Base-by-base conservation (phyloP, 2,113 vertebrate species). In the Rissa tridactyla region DNA sequence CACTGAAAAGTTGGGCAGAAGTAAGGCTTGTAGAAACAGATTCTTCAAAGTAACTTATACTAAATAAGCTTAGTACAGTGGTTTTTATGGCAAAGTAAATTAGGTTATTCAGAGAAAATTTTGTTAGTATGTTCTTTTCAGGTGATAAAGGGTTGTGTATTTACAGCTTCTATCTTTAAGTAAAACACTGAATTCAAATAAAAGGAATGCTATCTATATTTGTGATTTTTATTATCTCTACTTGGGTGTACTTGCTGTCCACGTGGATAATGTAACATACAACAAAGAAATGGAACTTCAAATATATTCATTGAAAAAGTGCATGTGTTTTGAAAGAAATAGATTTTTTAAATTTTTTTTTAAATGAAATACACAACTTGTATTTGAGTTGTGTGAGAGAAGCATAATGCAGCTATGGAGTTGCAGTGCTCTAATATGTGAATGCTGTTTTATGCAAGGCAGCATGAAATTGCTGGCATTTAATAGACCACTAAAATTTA, bases 401-500 rank as follows among this genome's bases (percentile, higher is more conserved):
- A 90, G 96, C 97, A 97, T 98, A 98, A 97, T 98, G 95, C 97
- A 97, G 95, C 98, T 97, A 96, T 98, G 98, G 97, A 98, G 94
- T 97, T 3, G 30, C 95, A 96, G 96, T 91, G 89, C 96, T 98
- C 96, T 98, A 97, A 98, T 98, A 98, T 96, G 97, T 98, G 98
- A 98, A 98, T 98, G 98, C 98, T 98, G 98, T 98, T 98, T 98
- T 98, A 98, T 98, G 96, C 98, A 98, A 98, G 98, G 98, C 98
- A 98, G 98, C 98, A 98, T 98, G 98, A 98, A 98, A 98, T 98
- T 98, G 98, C 98, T 98, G 98, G 98, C 98, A 98, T 98, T 98
- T 98, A 98, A 98, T 98, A 98, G 98, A 98, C 98, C 98, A 98
- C 98, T 98, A 98, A 98, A 98, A 98, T 98, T 98, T 98, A 98